Evolutionary conservation across 2,113 vertebrate species (phyloP), one percentile per base, ranked within the genome.

Genomic region (Alaudala cheleensis): DNA sequence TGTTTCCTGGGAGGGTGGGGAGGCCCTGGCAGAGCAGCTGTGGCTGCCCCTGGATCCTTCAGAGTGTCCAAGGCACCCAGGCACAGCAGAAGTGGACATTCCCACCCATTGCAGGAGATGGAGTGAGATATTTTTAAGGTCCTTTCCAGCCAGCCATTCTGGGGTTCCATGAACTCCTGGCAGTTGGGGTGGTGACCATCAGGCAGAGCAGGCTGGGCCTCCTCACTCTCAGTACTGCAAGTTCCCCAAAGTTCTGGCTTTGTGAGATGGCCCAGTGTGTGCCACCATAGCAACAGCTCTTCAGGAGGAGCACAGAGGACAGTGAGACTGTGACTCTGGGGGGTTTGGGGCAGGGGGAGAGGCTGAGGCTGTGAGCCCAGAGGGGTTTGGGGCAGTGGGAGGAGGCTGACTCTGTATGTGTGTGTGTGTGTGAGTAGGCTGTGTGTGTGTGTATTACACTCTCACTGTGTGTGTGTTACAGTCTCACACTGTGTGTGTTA

Each of bases 291-390:
- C 18, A 44, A 37, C 22, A 64, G 4, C 13, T 79, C 14, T 53
- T 34, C 33, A 11, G 8, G 15, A 56, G 9, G 13, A 8, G 60
- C 7, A 19, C 19, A 6, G 3, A 16, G 67, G n/a, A 10, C 14
- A 1, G 6, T 14, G 11, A 4, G 5, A 0, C 3, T 0, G 4
- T 9, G 25, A 8, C 11, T 44, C 5, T 1, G 2, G 4, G 49
- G 49, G 31, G 3, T 70, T 9, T 42, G 39, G 37, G 28, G 29
- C 34, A 10, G 45, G 4, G 12, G 24, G 15, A 39, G 26, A 16
- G 49, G 49, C 65, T n/a, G 64, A 1, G 9, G 6, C 42, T 44
- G 11, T 39, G 31, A 9, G 7, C 31, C 31, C 12, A 2, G 21
- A 7, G 28, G 22, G 37, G 3, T 25, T 5, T 33, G 42, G 42